Evolutionary conservation across 2,888 invertebrate species (phyloP), one percentile per base, ranked within the genome.

Genomic region (Drosophila aldrichi): DNA sequence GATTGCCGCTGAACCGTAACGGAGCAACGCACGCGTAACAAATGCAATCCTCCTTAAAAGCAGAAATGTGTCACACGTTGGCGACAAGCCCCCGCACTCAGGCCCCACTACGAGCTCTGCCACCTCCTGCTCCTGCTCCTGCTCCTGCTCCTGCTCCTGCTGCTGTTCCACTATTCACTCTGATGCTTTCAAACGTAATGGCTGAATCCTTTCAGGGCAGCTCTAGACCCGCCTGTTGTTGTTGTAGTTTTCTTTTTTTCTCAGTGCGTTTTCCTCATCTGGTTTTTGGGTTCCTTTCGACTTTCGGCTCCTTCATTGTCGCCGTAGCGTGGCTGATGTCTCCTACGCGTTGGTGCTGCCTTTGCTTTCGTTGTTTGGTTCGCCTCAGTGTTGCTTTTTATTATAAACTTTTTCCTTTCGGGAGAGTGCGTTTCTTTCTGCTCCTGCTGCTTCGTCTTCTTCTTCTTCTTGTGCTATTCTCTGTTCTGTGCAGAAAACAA

Each of bases 1-100:
- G 90, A 91, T 90, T 90, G 88, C 82, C 77, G 81, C 77, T 86
- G 88, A 89, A 79, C 77, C 83, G 83, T 77, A 82, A 80, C 87
- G 84, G 88, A 89, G 84, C 79, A 88, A 81, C 79, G 81, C 79
- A 90, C 82, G 81, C 84, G 82, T 90, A 88, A 82, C 89, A 90
- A 90, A 86, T 85, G 90, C 89, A 90, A 88, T 89, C 79, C 81
- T 83, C 82, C 89, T 91, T 89, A 88, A 91, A 90, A 91, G 89
- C 90, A 88, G 82, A 91, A 92, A 91, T 91, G 86, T 91, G 91
- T 92, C 91, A 88, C 86, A 90, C 72, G 77, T 72, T 75, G 74
- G 72, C 87, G 71, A 81, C 80, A 74, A 70, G 57, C 70, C 40
- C 52, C 77, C 49, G 29, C 29, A 29, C 29, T 29, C 8, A 29